Conservation (phyloP, 2,888 invertebrate genomes). For the Ochropacha duplaris region DNA sequence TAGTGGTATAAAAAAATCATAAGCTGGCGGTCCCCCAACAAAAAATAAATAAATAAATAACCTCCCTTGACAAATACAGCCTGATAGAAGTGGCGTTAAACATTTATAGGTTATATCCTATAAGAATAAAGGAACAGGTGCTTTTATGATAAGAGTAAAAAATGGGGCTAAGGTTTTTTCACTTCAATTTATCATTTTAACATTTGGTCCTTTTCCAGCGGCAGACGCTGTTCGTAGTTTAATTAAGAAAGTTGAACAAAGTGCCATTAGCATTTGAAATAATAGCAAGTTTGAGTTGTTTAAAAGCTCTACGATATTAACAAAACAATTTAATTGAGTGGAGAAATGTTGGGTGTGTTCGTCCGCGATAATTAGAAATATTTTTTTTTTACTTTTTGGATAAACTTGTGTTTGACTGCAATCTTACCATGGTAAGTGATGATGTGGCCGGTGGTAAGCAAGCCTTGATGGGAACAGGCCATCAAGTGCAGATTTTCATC, state of each 20-base stretch:
- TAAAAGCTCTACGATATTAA: neutral
- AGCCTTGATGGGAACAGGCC: no score
- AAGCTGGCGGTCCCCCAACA: no score
- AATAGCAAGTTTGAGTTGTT: neutral
- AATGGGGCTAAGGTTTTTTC: neutral
- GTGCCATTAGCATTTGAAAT: neutral
- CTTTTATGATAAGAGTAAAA: neutral
- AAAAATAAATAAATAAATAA: no score
- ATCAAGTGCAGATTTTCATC: no score
- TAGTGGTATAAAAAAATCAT: no score
- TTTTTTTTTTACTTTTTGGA: neutral
- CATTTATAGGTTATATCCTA: no score
- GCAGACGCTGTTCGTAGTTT: slow-evolving; percentile 1
- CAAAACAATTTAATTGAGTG: neutral
- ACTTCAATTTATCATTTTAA: neutral
- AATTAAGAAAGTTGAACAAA: slow-evolving; percentile 3
- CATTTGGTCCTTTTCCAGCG: neutral
- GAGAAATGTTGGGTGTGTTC: neutral
- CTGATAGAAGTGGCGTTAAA: no score
- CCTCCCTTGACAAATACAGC: no score
- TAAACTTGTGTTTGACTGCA: no score
- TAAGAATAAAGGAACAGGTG: no score
- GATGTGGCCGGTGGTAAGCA: no score
- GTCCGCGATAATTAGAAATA: neutral
- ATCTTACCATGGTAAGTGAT: no score